A percentile compares a stretch with the other conserved stretches of the same genome.
Evolutionary conservation across 2,113 vertebrate genomes (phyloP).

Genomic region (Syngnathus typhle): DNA sequence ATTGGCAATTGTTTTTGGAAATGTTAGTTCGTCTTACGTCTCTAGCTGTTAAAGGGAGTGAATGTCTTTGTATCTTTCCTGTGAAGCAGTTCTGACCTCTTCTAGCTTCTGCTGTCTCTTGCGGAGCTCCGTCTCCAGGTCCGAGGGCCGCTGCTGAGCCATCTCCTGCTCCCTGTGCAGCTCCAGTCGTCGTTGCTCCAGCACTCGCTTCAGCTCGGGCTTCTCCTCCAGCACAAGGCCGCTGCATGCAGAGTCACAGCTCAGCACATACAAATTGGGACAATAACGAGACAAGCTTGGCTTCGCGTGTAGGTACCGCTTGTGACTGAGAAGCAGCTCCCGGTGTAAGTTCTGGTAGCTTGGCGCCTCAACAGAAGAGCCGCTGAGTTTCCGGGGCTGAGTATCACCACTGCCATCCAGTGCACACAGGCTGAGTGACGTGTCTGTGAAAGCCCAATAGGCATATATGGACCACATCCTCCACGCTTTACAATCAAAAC

Average conservation of each 20-base stretch:
- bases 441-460: constrained; percentile 44
- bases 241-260: constrained; percentile 41
- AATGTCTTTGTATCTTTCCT: not conserved
- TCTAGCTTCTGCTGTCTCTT: constrained; percentile 72
- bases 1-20: too few relatives aligned
- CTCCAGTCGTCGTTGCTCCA: constrained; percentile 68
- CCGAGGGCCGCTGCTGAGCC: constrained; percentile 56
- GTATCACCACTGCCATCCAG: constrained; percentile 25
- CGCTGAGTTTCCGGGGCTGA: constrained; percentile 62
- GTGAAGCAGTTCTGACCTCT: constrained; percentile 52
- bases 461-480: not conserved
- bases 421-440: constrained; percentile 11
- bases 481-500: not conserved
- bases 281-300: not conserved
- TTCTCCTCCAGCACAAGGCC: constrained; percentile 69
- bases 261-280: not conserved
- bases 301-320: constrained; percentile 51
- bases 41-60: not conserved
- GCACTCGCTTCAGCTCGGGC: constrained; percentile 66
- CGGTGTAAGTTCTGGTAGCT: constrained; percentile 69
- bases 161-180: constrained; percentile 68
- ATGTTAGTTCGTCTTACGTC: too few relatives aligned
- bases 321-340: constrained; percentile 76
- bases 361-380: constrained; percentile 51
- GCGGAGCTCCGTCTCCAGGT: constrained; percentile 74